Base-by-base conservation (phyloP, 2,113 vertebrate species). In the Pangasianodon hypophthalmus region DNA sequence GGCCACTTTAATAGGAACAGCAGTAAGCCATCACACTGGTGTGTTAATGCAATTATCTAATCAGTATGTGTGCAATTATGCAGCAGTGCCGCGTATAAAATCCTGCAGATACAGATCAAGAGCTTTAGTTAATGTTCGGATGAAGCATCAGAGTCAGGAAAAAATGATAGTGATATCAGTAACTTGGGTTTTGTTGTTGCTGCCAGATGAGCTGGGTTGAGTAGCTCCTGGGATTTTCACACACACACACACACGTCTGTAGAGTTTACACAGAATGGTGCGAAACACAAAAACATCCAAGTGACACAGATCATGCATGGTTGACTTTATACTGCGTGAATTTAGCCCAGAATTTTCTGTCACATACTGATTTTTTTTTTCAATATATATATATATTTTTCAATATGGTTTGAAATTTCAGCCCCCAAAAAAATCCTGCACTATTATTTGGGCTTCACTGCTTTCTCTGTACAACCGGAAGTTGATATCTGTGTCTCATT, bases 1-100 rank as follows among this genome's bases (percentile, higher is more conserved):
- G 46, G 46, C 77, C 79, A 81, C 50, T 81, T 81, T 81, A 54
- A 54, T 81, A 81, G 50, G 79, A 81, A 81, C 26, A 46, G 14
- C 0, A 0, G 6, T 24, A 21, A 21, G 5, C 14, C 18, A 26
- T 44, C 9, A 46, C 21, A 5, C 6, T 41, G 37, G 37, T 37
- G 37, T 37, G 14, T 73, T 41, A 0, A 73, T 41, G 32, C 26
- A 67, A 10, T 41, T 69, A 14, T 69, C 26, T 21, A 26, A 21
- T 64, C 29, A 69, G 60, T 54, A 2, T 54, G 52, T 54, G 1
- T 16, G 60, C 58, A 21, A 5, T 9, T 8, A 6, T 24, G 24
- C 24, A 62, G 60, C 60, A 24, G 58, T 29, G 62, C 29, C 10
- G 71, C 44, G 71, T 77, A 9, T 3, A 0, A 10, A 21, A 8